These are phyloP conservation scores for Pica pica DNA, from an alignment of 2,113 vertebrate species.

Conservation along the genomic window DNA sequence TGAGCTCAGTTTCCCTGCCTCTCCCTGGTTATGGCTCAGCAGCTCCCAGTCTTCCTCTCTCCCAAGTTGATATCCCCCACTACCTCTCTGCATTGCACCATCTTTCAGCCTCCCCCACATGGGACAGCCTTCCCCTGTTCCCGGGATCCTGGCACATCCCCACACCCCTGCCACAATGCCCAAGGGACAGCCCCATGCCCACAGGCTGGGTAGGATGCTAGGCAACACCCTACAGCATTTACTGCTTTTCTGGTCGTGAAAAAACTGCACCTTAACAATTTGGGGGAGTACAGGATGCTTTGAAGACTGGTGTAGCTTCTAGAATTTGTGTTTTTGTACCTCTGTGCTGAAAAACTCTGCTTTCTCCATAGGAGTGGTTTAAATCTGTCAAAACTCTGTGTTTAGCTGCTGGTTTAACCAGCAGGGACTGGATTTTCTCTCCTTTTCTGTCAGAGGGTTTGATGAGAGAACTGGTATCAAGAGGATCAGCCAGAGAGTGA, in stretches of 20 bases:
- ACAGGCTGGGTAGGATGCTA: accelerated
- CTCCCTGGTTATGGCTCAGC: not conserved
- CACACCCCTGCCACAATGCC: accelerated
- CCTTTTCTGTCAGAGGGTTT: constrained; percentile 25
- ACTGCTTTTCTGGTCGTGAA: not conserved
- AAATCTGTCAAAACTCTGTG: constrained; percentile 12
- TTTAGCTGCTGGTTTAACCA: constrained; percentile 15
- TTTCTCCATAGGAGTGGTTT: not conserved
- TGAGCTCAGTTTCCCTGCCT: not conserved
- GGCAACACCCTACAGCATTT: not conserved
- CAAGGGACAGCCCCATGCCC: accelerated
- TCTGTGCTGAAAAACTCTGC: not conserved
- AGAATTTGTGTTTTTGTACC: not conserved
- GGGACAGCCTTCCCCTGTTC: not conserved
- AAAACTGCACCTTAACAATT: not conserved
- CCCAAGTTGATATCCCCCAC: not conserved
- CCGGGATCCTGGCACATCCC: not conserved
- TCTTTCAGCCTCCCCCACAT: not conserved
- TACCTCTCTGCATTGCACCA: accelerated
- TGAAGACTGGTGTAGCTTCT: not conserved
- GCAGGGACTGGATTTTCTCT: constrained; percentile 42
- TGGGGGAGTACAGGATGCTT: not conserved
- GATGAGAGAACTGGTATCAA: constrained; percentile 34
- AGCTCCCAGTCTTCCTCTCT: not conserved
- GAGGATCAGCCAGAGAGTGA: constrained; percentile 30